Base-by-base conservation (phyloP, 2,113 vertebrate genomes). In the Zootoca vivipara region DNA sequence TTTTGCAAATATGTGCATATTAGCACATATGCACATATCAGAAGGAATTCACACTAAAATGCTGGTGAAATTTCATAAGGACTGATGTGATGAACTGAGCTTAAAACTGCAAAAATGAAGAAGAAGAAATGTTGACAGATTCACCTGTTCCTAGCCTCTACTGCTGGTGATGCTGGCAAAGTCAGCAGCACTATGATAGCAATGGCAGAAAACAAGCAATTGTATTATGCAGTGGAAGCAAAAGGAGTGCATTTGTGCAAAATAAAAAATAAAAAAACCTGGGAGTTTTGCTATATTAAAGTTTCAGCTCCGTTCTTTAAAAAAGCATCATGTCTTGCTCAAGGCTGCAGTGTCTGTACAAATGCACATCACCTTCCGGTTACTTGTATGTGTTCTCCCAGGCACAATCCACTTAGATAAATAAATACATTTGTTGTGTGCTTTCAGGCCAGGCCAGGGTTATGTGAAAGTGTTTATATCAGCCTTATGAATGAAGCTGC, bases 401-500 rank as follows among this genome's bases (percentile, higher is more conserved):
- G 13, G 33, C 15, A 67, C 42, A 18, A 18, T 70, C 64, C 62
- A 4, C 69, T n/a, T 58, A 67, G 26, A 42, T 42, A 73, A 85
- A 73, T 65, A n/a, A 42, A 46, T 52, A 35, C 22, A 58, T 40
- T 40, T 58, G 5, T 58, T 28, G 24, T 62, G 58, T 35, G 10
- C 52, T 81, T 85, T 85, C 22, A 73, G 33, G 7, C 10, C 56
- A 75, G 40, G 33, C 2, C 40, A 75, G 70, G 81, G 67, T 75
- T 64, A 70, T 86, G 67, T 22, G 42, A 70, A 83, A 72, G 16
- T 85, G 0, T 33, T 67, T 83, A 35, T 56, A 40, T 70, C 28
- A 81, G 0, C 1, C 65, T 84, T 84, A 35, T 38, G 88, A 87
- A 90, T 89, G 20, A 77, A 94, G 72, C 72, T 78, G 26, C 9